Evolutionary conservation across 1,140 invertebrate species (phyloP).

Genomic region (Rhagoletis pomonella): DNA sequence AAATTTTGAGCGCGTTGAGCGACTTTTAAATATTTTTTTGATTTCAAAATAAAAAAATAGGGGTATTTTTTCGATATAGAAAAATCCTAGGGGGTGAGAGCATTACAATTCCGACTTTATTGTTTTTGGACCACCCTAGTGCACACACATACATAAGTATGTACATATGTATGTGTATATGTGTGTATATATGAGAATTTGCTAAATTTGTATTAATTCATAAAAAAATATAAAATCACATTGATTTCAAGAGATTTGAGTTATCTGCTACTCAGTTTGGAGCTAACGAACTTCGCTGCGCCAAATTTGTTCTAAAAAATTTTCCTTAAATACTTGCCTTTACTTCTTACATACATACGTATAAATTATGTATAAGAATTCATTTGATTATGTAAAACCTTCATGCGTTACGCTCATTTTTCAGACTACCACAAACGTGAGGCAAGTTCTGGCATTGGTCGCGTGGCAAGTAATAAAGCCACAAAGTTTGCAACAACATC

Average conservation of each 20-base stretch:
- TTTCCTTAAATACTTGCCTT: neutral
- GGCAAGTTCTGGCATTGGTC: neutral
- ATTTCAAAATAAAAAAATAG: too few species aligned
- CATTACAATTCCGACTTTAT: too few species aligned
- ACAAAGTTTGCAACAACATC: neutral
- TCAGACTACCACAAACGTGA: neutral
- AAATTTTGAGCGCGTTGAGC: too few species aligned
- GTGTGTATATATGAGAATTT: too few species aligned
- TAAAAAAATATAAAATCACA: too few species aligned
- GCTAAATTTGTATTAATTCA: neutral
- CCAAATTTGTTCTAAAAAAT: too few species aligned
- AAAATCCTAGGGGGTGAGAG: too few species aligned
- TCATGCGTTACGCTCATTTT: neutral
- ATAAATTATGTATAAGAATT: neutral
- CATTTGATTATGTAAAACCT: constrained; percentile 14
- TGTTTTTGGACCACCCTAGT: neutral
- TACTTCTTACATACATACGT: neutral
- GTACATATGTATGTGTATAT: neutral
- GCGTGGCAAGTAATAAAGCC: neutral
- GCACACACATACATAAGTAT: neutral
- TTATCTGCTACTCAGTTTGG: too few species aligned
- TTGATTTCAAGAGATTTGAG: too few species aligned
- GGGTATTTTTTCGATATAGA: too few species aligned
- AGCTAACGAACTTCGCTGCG: too few species aligned
- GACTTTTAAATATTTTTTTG: too few species aligned